These are phyloP conservation scores for Drosophila orosa DNA, from an alignment of 1,140 invertebrate species.

Conservation along the genomic window DNA sequence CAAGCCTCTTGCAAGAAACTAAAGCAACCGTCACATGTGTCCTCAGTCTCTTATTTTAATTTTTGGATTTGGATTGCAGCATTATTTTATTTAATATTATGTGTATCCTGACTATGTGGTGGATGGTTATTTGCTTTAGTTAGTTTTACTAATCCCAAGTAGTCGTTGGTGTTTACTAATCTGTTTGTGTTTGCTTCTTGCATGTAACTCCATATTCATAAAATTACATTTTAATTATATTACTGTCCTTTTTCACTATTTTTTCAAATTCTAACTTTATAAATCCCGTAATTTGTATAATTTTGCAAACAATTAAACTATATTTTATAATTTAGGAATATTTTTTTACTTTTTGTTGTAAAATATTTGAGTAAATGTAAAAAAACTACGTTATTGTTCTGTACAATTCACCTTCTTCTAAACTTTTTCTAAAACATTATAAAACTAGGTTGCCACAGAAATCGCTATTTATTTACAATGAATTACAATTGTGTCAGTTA, in stretches of 20 bases:
- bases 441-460: not conserved
- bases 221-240: not conserved
- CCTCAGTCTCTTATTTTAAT: constrained; percentile 22
- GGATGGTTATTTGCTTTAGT: constrained; percentile 25
- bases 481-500: not conserved
- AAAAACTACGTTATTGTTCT: not conserved
- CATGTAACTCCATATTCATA: constrained; percentile 42
- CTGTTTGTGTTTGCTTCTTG: constrained; percentile 9
- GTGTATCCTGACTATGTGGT: constrained; percentile 9
- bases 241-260: not conserved
- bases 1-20: constrained; percentile 43
- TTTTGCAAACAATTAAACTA: too few species aligned
- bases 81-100: constrained; percentile 7
- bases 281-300: too few species aligned
- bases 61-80: constrained; percentile 43
- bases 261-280: not conserved
- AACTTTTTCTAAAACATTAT: not conserved
- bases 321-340: not conserved
- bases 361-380: not conserved
- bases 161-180: constrained; percentile 21
- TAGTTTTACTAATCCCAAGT: constrained; percentile 9
- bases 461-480: not conserved
- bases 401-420: not conserved
- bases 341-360: not conserved
- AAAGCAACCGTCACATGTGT: constrained; percentile 45